Conservation (phyloP, 2,113 vertebrate species). For the Xerus inauris region DNA sequence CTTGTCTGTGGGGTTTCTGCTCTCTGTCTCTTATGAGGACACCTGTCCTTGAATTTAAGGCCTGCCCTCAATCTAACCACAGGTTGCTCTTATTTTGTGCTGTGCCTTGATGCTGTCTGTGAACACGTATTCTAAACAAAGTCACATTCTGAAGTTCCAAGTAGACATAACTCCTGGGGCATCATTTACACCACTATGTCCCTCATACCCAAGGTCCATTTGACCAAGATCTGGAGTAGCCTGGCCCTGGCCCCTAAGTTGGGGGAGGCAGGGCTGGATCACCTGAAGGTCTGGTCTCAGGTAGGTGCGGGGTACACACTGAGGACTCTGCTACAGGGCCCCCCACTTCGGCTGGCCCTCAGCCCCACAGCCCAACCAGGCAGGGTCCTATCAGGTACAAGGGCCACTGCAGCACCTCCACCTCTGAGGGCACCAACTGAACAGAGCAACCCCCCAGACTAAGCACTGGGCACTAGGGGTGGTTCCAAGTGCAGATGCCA, state of each 20-base stretch:
- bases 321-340: not conserved
- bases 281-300: not conserved
- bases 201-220: not conserved
- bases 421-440: no score
- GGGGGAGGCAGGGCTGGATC: no score
- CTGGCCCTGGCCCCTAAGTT: not conserved
- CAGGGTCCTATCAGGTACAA: no score
- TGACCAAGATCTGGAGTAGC: not conserved
- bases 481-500: accelerated
- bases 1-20: no score
- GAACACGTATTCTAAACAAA: not conserved
- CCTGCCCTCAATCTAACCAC: not conserved
- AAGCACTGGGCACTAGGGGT: no score
- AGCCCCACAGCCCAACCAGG: not conserved
- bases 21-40: not conserved
- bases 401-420: accelerated
- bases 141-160: not conserved
- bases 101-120: not conserved
- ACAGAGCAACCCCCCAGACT: not conserved
- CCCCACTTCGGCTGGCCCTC: accelerated
- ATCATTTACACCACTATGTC: accelerated
- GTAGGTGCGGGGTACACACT: no score
- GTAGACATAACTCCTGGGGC: not conserved
- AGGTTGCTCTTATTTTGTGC: not conserved
- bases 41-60: not conserved